These are phyloP conservation scores for Gonatopus flavifemur DNA, from an alignment of 1,140 invertebrate species.

Conservation along the genomic window DNA sequence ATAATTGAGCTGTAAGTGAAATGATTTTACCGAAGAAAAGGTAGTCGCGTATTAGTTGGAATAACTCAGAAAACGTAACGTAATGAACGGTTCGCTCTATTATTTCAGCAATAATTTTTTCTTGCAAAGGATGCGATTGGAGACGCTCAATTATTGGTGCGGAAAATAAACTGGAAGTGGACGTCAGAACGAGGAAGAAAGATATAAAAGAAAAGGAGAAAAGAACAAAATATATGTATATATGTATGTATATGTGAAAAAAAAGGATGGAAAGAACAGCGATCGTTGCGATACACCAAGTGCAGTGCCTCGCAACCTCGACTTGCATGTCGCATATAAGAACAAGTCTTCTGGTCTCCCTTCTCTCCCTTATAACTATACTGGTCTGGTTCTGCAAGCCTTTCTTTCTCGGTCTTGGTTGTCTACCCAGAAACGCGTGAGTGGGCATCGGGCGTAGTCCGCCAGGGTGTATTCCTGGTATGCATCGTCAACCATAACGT, in stretches of 20 bases:
- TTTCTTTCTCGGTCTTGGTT: constrained; percentile 7
- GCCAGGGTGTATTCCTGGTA: constrained; percentile 24
- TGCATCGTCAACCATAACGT: constrained; percentile 23
- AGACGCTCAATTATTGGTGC: too few relatives aligned
- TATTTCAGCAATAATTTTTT: too few relatives aligned
- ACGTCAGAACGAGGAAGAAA: too few relatives aligned
- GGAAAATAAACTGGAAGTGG: too few relatives aligned
- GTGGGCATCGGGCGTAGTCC: constrained; percentile 19
- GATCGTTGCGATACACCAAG: constrained; percentile 11
- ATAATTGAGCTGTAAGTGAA: too few relatives aligned
- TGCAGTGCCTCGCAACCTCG: constrained; percentile 1
- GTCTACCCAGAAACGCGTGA: constrained; percentile 19
- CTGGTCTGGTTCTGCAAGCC: constrained; percentile 6
- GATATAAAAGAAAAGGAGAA: background rate
- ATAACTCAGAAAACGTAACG: too few relatives aligned
- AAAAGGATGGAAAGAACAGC: constrained; percentile 6
- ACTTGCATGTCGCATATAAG: constrained; percentile 9
- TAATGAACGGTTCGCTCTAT: too few relatives aligned
- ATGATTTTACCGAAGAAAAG: too few relatives aligned
- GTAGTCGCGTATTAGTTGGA: too few relatives aligned
- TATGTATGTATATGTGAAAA: background rate
- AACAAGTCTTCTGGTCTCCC: constrained; percentile 4
- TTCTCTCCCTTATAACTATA: constrained; percentile 2
- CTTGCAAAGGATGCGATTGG: too few relatives aligned
- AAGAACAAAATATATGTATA: background rate